These are phyloP conservation scores for Phalera bucephala DNA, from an alignment of 2,888 invertebrate genomes.

Conservation along the genomic window DNA sequence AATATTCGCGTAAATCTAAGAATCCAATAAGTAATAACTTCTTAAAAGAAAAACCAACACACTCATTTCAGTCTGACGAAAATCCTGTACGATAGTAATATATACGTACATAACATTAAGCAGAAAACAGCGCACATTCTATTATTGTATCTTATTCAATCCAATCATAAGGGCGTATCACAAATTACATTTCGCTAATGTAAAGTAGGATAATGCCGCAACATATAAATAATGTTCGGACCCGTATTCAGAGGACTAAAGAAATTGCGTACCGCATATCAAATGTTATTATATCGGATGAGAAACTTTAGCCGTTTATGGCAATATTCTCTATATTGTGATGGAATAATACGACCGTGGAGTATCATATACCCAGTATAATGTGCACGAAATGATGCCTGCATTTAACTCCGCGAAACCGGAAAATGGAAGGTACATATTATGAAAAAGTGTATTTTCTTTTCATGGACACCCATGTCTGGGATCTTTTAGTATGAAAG, in stretches of 20 bases:
- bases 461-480: neutral
- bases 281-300: conserved; percentile 32
- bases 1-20: too few relatives aligned
- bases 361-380: neutral
- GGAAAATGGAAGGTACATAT: neutral
- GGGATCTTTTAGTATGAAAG: neutral
- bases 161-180: neutral
- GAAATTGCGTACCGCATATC: conserved; percentile 26
- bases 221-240: conserved; percentile 18
- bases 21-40: too few relatives aligned
- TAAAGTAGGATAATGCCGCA: conserved; percentile 11
- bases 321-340: conserved; percentile 25
- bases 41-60: too few relatives aligned
- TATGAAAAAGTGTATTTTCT: neutral
- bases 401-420: neutral
- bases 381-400: neutral
- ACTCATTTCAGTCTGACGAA: too few relatives aligned
- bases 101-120: too few relatives aligned
- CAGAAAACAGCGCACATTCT: neutral
- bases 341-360: conserved; percentile 8
- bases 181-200: conserved; percentile 1
- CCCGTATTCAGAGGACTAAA: conserved; percentile 12
- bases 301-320: conserved; percentile 28
- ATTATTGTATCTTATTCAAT: neutral
- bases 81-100: too few relatives aligned